Base-by-base conservation (phyloP, 2,797 vertebrate genomes). In the Molossus molossus region DNA sequence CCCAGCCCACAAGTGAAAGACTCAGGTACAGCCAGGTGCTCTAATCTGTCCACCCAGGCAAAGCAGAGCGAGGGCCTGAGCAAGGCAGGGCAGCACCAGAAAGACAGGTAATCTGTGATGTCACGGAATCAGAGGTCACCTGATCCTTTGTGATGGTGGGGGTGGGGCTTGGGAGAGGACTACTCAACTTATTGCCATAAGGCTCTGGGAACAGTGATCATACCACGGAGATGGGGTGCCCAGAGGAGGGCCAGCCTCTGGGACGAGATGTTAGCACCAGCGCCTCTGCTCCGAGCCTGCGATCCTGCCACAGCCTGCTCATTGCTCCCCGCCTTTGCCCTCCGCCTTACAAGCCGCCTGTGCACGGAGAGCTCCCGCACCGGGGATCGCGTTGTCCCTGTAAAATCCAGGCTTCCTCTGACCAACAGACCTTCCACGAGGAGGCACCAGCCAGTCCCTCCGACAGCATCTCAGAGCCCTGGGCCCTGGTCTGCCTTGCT, bases 181-280 rank as follows among this genome's bases (percentile, higher is more conserved):
- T 40, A 9, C 2, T 33, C 14, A 29, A 11, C 0, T 14, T n/a
- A 18, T 5, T 37, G 55, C 9, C 40, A 1, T 9, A 23, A 33
- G 23, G 58, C 20, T 9, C 55, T 18, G 23, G 33, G 21, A 12
- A 21, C 3, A 3, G 84, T 3, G 40, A 20, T 0, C 6, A 45
- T n/a, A 0, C 1, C 23, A 0, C 6, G 17, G 75, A 82, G 40
- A n/a, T 2, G 23, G 21, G 37, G 7, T 4, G 1, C n/a, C 15
- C 29, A 21, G 73, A 55, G 15, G 60, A 45, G 13, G 14, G 23
- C 29, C 27, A 33, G 13, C n/a, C 57, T 84, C 10, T 17, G 7
- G 45, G 37, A 55, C 3, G 14, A 60, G 76, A 3, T 0, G 23
- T 12, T 3, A 27, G 13, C 33, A 1, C 37, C 6, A 13, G 17